Evolutionary conservation across 2,888 invertebrate species (phyloP), one percentile per base, ranked within the genome.

Genomic region (Neocrepidodera transversa): DNA sequence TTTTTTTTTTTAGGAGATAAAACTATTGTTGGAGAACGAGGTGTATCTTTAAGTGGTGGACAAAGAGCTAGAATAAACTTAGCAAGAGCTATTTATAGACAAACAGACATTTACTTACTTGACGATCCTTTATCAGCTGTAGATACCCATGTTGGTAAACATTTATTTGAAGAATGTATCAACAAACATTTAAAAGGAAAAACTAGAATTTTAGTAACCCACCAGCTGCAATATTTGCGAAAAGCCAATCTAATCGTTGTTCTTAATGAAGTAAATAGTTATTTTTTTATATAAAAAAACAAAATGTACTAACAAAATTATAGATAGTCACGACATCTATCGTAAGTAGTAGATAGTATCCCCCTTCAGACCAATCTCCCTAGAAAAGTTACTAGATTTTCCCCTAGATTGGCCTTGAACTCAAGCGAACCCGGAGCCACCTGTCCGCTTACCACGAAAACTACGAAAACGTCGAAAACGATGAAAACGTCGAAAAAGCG

Each of bases 51-150:
- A 65, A 89, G 90, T 62, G 93, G 93, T 2, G 92, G 92, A 14
- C 93, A 93, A 78, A 85, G 90, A 74, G 92, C 93, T 2, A 84
- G 93, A 47, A 85, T 87, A 42, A 87, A 87, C 72, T 79, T 88
- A 68, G 83, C 87, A 1, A 80, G 91, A 74, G 88, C 90, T 13
- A 83, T 91, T 17, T 87, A 86, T 71, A 78, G 84, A 62, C 81
- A 91, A 74, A 86, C 90, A 0, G 91, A 92, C 74, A 86, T 94
- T 60, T 93, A 92, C 74, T 79, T 94, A 6, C 76, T 94, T 62
- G 93, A 94, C 70, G 93, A 93, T 77, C 93, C 93, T 0, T 78
- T 93, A 28, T 91, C 91, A 13, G 92, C 93, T 1, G 93, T 93
- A 2, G 93, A 93, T 73, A 85, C 90, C 0, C 88, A 89, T 63